Percentiles rank a stretch among this genome's conserved stretches.
phyloP scores from a whole-genome alignment of 2,113 vertebrate genomes.

The Propithecus coquereli region DNA sequence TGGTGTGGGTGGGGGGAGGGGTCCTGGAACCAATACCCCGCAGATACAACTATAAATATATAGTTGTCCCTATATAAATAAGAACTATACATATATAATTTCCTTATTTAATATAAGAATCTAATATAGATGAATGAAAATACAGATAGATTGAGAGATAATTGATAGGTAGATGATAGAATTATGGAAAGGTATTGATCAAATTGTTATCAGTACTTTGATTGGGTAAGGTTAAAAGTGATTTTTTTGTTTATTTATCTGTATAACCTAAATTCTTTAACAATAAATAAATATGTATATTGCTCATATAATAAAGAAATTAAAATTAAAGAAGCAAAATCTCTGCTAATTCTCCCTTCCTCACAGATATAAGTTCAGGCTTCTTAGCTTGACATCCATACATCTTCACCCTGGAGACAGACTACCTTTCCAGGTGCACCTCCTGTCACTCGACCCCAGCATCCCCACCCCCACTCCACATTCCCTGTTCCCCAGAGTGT shows the following conservation, averaged over 20 bases:
- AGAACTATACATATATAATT: neutral
- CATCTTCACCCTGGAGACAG: neutral
- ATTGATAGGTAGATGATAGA: neutral
- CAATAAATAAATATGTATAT: neutral
- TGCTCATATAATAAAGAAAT: neutral
- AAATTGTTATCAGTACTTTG: neutral
- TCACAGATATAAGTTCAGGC: neutral
- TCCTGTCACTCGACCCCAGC: neutral
- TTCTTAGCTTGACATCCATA: neutral
- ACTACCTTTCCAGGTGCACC: neutral
- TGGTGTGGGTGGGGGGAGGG: neutral
- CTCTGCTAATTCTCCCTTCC: neutral
- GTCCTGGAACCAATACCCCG: neutral
- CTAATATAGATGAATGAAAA: neutral
- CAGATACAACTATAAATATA: neutral
- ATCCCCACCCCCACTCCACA: too few relatives aligned
- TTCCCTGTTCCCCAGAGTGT: neutral
- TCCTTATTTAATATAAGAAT: slow-evolving; percentile 19
- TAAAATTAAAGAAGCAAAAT: neutral
- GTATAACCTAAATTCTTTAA: neutral
- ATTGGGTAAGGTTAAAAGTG: neutral
- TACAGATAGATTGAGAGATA: neutral
- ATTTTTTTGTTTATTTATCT: neutral
- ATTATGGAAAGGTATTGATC: neutral
- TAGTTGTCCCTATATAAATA: too few relatives aligned